A percentile compares a stretch with the other conserved stretches of the same genome.
Conservation (phyloP, 2,797 vertebrate species). For the Orestias chungarensis region DNA sequence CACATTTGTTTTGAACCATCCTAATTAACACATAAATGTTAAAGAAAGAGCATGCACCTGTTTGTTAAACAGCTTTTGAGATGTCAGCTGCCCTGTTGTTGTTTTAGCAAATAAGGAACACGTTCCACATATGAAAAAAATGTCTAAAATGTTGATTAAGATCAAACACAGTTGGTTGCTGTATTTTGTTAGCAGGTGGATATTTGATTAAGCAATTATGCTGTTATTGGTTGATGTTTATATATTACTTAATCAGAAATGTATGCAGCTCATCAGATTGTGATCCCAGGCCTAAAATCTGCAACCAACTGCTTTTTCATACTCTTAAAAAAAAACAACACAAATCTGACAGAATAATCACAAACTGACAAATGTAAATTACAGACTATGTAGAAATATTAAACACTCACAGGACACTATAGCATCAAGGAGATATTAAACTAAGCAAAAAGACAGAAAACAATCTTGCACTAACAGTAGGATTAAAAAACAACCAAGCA, state of each 20-base stretch:
- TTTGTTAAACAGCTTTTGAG: neutral
- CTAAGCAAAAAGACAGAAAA: no score
- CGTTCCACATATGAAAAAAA: neutral
- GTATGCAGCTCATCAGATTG: no score
- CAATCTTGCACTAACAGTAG: no score
- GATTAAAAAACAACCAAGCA: neutral
- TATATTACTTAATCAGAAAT: no score
- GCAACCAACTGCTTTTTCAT: neutral
- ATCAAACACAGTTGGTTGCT: neutral
- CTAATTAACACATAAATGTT: neutral
- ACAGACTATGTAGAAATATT: neutral
- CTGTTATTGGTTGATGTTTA: neutral
- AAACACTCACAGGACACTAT: neutral
- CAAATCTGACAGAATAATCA: neutral
- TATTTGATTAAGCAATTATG: neutral
- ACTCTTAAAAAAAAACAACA: neutral
- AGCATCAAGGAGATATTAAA: neutral
- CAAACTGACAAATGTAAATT: neutral
- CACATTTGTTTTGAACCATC: slow-evolving; percentile 2
- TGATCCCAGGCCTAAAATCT: no score
- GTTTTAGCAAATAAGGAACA: neutral
- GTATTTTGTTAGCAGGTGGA: neutral
- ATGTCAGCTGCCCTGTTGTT: neutral
- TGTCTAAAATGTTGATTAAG: neutral
- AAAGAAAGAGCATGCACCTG: slow-evolving; percentile 7